phyloP scores from a whole-genome alignment of 1,140 invertebrate genomes.

The Ganaspis sp. region DNA sequence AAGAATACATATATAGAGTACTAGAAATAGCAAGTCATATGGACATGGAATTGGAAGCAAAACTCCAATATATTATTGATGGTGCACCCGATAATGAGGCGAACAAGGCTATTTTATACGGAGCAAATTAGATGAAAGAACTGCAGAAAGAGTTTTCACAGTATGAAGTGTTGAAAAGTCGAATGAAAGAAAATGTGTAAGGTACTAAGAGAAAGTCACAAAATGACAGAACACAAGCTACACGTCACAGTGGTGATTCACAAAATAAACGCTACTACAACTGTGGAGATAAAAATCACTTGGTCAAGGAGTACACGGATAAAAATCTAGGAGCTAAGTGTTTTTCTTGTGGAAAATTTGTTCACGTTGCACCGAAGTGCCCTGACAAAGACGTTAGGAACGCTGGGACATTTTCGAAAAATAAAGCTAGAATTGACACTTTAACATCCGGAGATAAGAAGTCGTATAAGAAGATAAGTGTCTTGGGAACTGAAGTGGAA shows the following conservation, averaged over 20 bases:
- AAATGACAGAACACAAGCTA: neutral
- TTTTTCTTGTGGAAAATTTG: neutral
- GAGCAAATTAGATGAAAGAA: neutral
- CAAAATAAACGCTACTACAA: neutral
- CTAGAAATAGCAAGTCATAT: neutral
- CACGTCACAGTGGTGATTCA: neutral
- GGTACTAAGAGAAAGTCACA: neutral
- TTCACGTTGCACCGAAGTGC: neutral
- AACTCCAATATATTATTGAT: neutral
- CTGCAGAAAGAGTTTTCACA: neutral
- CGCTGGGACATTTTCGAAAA: neutral
- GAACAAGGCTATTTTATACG: neutral
- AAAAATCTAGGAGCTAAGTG: neutral
- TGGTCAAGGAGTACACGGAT: neutral
- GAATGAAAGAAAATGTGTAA: no score
- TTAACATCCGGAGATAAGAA: constrained; percentile 7
- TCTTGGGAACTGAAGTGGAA: constrained; percentile 31
- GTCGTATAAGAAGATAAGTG: constrained; percentile 37
- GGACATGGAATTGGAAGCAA: neutral
- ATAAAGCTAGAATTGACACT: neutral
- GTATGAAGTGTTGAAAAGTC: neutral
- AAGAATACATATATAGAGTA: neutral
- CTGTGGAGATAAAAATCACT: neutral
- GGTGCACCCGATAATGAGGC: neutral
- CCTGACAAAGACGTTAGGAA: neutral